Conservation (phyloP, 1,140 invertebrate genomes). For the Parasteatoda tepidariorum region DNA sequence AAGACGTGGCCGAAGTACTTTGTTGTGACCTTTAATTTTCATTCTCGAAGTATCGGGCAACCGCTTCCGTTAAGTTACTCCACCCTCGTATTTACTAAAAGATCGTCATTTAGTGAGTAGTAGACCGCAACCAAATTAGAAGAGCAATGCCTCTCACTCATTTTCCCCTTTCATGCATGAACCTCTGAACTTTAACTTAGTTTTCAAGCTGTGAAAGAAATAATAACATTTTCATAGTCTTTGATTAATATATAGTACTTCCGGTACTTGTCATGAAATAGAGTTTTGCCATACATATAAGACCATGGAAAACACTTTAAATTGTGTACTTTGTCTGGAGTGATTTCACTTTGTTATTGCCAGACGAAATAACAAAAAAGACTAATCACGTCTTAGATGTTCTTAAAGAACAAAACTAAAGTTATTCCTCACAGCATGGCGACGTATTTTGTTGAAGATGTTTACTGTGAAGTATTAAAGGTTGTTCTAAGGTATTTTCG, state of each 20-base stretch:
- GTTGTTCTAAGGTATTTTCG: too few relatives aligned
- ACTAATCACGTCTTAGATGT: too few relatives aligned
- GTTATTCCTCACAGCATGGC: too few relatives aligned
- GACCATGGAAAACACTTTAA: not conserved
- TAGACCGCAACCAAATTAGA: constrained; percentile 4
- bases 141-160: not conserved
- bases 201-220: constrained; percentile 3
- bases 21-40: too few relatives aligned
- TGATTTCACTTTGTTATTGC: too few relatives aligned
- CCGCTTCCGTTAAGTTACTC: not conserved
- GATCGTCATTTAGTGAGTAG: not conserved
- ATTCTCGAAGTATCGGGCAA: not conserved
- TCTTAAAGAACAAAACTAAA: too few relatives aligned
- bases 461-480: too few relatives aligned
- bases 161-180: constrained; percentile 6
- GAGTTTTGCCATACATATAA: not conserved
- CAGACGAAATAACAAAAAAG: too few relatives aligned
- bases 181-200: constrained; percentile 17
- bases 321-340: not conserved
- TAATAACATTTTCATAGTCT: not conserved
- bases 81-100: not conserved
- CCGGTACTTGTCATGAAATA: not conserved
- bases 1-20: not conserved
- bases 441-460: too few relatives aligned
- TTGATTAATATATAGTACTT: not conserved